Base-by-base conservation (phyloP, 2,888 invertebrate genomes). In the Gymnocheta viridis region DNA sequence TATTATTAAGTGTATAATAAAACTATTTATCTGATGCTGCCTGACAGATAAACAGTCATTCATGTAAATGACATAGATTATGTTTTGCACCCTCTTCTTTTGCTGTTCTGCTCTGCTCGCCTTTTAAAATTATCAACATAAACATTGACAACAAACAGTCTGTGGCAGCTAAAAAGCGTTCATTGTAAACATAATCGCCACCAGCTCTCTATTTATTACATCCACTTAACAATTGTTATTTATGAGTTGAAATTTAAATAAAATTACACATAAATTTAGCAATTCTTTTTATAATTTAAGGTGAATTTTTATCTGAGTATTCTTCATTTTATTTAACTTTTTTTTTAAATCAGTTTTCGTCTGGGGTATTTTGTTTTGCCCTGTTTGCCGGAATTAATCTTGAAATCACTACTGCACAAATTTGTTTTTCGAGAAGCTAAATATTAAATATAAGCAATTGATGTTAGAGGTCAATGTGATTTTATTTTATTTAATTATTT, bases 401-500 rank as follows among this genome's bases (percentile, higher is more conserved):
- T 44, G 24, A 47, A 66, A 47, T 67, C 22, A 24, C 24, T 12
- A 7, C 35, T 17, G 17, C 51, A 35, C 10, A 17, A 35, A 5
- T n/a, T 32, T 35, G 19, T 51, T 44, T 58, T 14, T 60, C 22
- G 6, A n/a, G n/a, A 54, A 22, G 29, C 17, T 56, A 32, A 22
- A 29, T 17, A 38, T 3, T 56, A 32, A 22, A 29, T 17, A 38
- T 3, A 32, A 54, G 14, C 32, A 70, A 54, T 54, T 70, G 70
- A 32, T 56, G 70, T 56, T 64, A 17, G 64, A 79, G 79, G 79
- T 79, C 79, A 79, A 72, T 72, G 70, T 72, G 27, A 72, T 44
- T 47, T 72, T 54, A 29, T 66, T 24, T 32, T 44, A 19, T 66
- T 22, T 49, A 14, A 17, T 35, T 29, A n/a, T 10, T 7, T 62